Evolutionary conservation across 2,113 vertebrate species (phyloP).

Genomic region (Tylochromis polylepis): DNA sequence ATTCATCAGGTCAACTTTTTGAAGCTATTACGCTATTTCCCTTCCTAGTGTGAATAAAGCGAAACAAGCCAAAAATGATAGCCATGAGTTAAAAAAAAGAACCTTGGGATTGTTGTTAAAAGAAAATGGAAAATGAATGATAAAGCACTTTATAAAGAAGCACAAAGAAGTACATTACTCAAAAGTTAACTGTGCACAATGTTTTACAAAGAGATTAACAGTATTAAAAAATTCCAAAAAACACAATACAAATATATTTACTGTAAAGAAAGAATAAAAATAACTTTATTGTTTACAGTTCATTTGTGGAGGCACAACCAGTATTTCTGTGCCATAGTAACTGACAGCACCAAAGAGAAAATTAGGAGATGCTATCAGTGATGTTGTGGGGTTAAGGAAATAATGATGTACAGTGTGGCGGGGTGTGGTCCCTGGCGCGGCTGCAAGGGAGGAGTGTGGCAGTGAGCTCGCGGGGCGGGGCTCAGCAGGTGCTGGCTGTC

Average conservation of each 20-base stretch:
- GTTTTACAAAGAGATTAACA: background rate
- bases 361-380: background rate
- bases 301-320: background rate
- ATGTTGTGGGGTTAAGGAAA: background rate
- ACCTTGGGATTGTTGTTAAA: background rate
- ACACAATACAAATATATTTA: background rate
- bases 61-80: background rate
- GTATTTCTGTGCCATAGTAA: background rate
- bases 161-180: background rate
- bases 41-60: background rate
- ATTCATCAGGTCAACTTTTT: background rate
- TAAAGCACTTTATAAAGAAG: background rate
- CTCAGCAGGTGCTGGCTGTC: no score
- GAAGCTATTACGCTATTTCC: background rate
- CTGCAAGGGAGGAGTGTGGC: no score
- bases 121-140: background rate
- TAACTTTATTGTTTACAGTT: background rate
- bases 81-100: background rate
- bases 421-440: no score
- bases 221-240: background rate
- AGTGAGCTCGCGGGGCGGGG: no score
- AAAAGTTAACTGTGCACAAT: background rate
- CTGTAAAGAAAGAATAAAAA: background rate
- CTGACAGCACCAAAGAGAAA: background rate
- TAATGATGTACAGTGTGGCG: background rate